phyloP scores from a whole-genome alignment of 2,888 invertebrate species.

The Heliconius hortense region DNA sequence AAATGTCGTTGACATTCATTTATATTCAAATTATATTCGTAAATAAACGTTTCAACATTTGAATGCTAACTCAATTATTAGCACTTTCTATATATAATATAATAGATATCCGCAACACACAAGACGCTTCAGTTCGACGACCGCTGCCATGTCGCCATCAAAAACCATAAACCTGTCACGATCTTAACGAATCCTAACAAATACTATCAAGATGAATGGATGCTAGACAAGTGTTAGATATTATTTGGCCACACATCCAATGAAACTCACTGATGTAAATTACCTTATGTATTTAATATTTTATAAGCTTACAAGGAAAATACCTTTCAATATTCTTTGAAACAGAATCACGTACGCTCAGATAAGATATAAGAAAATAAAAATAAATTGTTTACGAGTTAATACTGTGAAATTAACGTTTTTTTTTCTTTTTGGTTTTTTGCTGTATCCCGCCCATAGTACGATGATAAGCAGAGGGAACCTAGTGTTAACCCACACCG shows the following conservation, averaged over 20 bases:
- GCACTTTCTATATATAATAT: slow-evolving; percentile 18
- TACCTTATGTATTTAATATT: not conserved
- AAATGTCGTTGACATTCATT: slow-evolving; percentile 9
- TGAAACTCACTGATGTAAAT: slow-evolving; percentile 1
- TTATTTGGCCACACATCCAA: slow-evolving; percentile 31
- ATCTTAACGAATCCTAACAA: slow-evolving; percentile 43
- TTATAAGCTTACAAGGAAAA: slow-evolving; percentile 6
- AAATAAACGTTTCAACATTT: slow-evolving; percentile 8
- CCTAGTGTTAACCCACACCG: no score
- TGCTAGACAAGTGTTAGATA: slow-evolving; percentile 18
- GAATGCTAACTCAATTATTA: slow-evolving; percentile 15
- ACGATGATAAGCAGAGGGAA: no score
- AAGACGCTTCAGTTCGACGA: slow-evolving; percentile 35
- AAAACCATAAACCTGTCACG: slow-evolving; percentile 33
- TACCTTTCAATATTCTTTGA: not conserved
- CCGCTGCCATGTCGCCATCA: slow-evolving; percentile 39
- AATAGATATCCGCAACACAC: slow-evolving; percentile 3
- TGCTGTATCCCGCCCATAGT: no score
- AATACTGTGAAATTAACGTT: not conserved
- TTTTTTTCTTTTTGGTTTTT: no score
- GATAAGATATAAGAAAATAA: slow-evolving; percentile 4
- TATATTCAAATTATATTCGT: slow-evolving; percentile 3
- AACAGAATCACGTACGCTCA: slow-evolving; percentile 3
- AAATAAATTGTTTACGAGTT: not conserved
- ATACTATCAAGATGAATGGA: slow-evolving; percentile 42